Conservation (phyloP, 2,113 vertebrate species). For the Oxygymnocypris stewartii region DNA sequence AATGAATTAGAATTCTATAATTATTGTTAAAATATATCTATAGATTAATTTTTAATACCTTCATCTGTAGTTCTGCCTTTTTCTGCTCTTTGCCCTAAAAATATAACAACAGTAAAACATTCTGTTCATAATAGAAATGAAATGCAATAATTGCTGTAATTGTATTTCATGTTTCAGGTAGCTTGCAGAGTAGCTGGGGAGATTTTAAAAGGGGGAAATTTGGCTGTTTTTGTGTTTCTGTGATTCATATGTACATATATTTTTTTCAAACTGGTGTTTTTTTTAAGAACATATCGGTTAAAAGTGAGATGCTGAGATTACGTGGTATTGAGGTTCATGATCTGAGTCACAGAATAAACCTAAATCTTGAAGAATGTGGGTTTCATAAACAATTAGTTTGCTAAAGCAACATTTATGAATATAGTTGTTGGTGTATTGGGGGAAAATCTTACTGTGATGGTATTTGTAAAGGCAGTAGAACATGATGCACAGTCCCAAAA, state of each 20-base stretch:
- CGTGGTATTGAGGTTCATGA: neutral
- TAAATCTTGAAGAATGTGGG: neutral
- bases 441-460: neutral
- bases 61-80: conserved; percentile 20
- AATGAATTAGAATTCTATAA: neutral
- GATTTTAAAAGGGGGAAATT: neutral
- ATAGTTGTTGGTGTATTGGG: neutral
- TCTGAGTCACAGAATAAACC: neutral
- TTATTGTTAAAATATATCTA: neutral
- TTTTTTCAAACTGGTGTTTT: neutral
- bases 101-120: neutral
- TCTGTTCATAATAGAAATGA: neutral
- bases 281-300: neutral
- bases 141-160: neutral
- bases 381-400: neutral
- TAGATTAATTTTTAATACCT: neutral
- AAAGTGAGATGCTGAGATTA: neutral
- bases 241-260: neutral
- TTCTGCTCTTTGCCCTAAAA: conserved; percentile 22
- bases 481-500: conserved; percentile 33
- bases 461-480: conserved; percentile 27
- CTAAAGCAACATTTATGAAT: neutral
- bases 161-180: neutral
- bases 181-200: neutral
- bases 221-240: neutral